Conservation (phyloP, 2,888 invertebrate genomes). For the Ennomos erosarius region DNA sequence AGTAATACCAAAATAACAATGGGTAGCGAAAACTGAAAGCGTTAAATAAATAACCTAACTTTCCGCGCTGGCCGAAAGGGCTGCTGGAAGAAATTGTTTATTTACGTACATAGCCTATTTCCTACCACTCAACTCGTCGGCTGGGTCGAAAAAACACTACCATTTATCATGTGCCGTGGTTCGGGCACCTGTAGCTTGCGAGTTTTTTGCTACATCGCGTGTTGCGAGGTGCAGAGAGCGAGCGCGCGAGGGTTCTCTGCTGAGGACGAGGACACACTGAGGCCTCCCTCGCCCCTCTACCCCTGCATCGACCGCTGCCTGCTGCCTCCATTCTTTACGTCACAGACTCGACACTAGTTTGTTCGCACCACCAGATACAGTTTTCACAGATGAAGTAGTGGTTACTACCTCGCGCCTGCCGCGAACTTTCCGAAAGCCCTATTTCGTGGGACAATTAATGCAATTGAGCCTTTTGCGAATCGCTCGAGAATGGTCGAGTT, state of each 20-base stretch:
- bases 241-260: constrained; percentile 56
- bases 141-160: constrained; percentile 60
- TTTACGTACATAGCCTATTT: constrained; percentile 55
- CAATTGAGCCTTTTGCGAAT: constrained; percentile 56
- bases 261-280: constrained; percentile 62
- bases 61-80: constrained; percentile 42
- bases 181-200: constrained; percentile 69
- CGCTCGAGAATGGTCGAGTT: constrained; percentile 9
- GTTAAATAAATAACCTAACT: constrained; percentile 35
- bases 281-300: constrained; percentile 53
- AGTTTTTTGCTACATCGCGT: constrained; percentile 63
- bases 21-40: constrained; percentile 24
- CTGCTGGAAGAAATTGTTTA: constrained; percentile 50
- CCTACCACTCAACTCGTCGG: constrained; percentile 60
- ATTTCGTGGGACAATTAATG: constrained; percentile 65
- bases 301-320: constrained; percentile 61
- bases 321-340: constrained; percentile 55
- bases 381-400: constrained; percentile 10
- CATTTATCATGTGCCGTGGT: constrained; percentile 63
- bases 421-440: constrained; percentile 58
- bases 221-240: constrained; percentile 48
- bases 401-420: constrained; percentile 44
- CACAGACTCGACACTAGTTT: constrained; percentile 28
- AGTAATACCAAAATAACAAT: constrained; percentile 19
- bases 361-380: constrained; percentile 26